phyloP scores from a whole-genome alignment of 2,888 invertebrate species.

The Brassicogethes aeneus region DNA sequence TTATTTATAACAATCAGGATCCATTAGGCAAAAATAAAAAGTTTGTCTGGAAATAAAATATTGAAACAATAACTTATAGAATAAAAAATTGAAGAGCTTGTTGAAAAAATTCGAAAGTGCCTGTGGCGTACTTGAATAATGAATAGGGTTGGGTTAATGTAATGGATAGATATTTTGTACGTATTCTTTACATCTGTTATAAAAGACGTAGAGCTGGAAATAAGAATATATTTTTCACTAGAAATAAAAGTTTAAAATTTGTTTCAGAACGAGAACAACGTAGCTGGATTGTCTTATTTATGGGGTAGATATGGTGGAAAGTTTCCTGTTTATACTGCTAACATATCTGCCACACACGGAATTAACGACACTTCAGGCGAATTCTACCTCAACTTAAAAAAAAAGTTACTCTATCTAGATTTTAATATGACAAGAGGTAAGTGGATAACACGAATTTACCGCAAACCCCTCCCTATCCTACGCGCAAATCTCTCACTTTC shows the following conservation, averaged over 20 bases:
- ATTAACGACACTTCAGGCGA: constrained; percentile 51
- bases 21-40: too few relatives aligned
- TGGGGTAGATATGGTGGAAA: constrained; percentile 44
- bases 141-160: too few relatives aligned
- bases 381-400: constrained; percentile 48
- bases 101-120: too few relatives aligned
- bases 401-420: constrained; percentile 55
- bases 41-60: too few relatives aligned
- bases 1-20: too few relatives aligned
- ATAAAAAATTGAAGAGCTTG: too few relatives aligned
- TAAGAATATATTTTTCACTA: constrained; percentile 2
- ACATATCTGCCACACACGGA: constrained; percentile 49
- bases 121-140: too few relatives aligned
- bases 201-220: not conserved
- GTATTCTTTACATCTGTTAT: too few relatives aligned
- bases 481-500: too few relatives aligned
- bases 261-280: constrained; percentile 9
- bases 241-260: constrained; percentile 7
- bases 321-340: constrained; percentile 48
- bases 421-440: constrained; percentile 58
- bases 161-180: too few relatives aligned
- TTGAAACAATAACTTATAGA: too few relatives aligned
- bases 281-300: constrained; percentile 43
- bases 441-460: constrained; percentile 24
- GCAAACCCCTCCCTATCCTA: constrained; percentile 13